Evolutionary conservation across 1,140 invertebrate genomes (phyloP), one percentile per base, ranked within the genome.

Genomic region (Calosoma granatense): DNA sequence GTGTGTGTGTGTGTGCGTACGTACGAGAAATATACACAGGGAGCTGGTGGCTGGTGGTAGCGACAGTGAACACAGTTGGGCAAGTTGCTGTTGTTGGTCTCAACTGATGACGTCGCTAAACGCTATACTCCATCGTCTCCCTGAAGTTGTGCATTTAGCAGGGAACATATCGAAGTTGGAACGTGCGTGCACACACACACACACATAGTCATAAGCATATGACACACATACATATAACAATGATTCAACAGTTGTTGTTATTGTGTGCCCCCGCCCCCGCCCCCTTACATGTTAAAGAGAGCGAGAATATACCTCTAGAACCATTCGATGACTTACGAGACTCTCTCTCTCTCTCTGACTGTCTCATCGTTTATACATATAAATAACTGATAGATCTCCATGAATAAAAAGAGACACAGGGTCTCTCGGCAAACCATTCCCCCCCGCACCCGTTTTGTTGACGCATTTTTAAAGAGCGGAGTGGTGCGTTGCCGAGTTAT

Each of bases 381-480:
- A 47, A 47, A 4, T 11, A 47, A 12, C 17, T 47, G 9, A 17
- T 17, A 47, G 41, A 47, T 47, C 41, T 47, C 41, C 41, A 47
- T n/a, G n/a, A n/a, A n/a, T n/a, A n/a, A n/a, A n/a, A n/a, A n/a
- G n/a, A n/a, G 61, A 61, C 60, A 63, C 65, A 66, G 64, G 65
- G 64, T 66, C 60, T 65, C 63, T 63, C 63, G n/a, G n/a, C n/a
- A n/a, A n/a, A n/a, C 66, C 63, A 47, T 60, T 55, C 66, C 67
- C 65, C 67, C 66, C 65, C 67, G 61, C 60, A 67, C 67, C 68
- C 68, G 65, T 69, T 68, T 70, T 70, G 66, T 67, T 69, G 64
- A 70, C 63, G 67, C 69, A 68, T 65, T 69, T 67, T 67, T 66
- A 65, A 43, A 41, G 63, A 64, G 62, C 64, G 67, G 63, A 61